phyloP scores from a whole-genome alignment of 2,888 invertebrate genomes.

The Drosophila yooni region DNA sequence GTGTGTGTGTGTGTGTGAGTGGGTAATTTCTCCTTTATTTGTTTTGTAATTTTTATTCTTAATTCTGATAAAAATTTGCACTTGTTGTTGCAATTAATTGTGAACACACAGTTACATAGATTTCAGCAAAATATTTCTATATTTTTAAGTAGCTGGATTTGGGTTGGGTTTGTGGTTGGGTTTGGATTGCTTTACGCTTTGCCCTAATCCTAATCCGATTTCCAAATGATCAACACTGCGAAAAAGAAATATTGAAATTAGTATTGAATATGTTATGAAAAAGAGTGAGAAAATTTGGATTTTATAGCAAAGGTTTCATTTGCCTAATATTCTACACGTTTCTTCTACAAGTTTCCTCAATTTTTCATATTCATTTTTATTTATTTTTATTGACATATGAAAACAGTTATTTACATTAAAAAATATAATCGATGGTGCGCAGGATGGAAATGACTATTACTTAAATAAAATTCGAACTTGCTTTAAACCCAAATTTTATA shows the following conservation, averaged over 20 bases:
- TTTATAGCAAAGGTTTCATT: not conserved
- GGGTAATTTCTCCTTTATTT: not conserved
- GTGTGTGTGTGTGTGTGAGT: not conserved
- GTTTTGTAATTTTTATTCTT: slow-evolving; percentile 6
- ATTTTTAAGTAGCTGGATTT: slow-evolving; percentile 52
- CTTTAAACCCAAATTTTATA: fast-evolving
- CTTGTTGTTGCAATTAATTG: slow-evolving; percentile 56
- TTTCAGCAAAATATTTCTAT: slow-evolving; percentile 57
- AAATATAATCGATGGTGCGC: not conserved
- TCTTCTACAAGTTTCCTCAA: not conserved
- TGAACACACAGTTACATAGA: slow-evolving; percentile 69
- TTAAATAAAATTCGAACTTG: not conserved
- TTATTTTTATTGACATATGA: not conserved
- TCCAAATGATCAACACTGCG: slow-evolving; percentile 37
- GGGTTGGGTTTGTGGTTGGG: slow-evolving; percentile 36
- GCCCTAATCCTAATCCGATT: slow-evolving; percentile 18
- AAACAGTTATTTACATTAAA: not conserved
- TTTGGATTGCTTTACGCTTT: slow-evolving; percentile 28
- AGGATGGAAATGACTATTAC: not conserved
- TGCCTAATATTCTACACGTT: not conserved
- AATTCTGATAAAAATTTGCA: slow-evolving; percentile 61
- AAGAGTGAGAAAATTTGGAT: not conserved
- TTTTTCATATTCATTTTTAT: not conserved
- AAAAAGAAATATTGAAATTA: not conserved
- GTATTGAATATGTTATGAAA: not conserved